A percentile compares a stretch with the other conserved stretches of the same genome.
phyloP scores from a whole-genome alignment of 2,888 invertebrate genomes.

The Erebia aethiops region DNA sequence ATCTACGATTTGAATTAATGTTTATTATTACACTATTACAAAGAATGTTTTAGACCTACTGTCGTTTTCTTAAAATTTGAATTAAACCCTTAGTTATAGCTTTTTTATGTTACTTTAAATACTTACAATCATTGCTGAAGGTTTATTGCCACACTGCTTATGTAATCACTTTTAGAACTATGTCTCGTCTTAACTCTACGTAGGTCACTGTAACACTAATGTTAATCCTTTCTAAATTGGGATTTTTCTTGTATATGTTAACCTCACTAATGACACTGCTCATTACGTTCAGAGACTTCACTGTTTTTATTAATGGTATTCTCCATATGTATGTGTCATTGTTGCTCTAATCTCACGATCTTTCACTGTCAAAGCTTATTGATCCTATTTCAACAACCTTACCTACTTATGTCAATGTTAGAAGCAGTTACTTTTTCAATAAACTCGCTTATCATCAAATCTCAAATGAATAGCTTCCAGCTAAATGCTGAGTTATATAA shows the following conservation, averaged over 20 bases:
- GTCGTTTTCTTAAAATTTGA: not conserved
- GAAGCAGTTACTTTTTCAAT: conserved; percentile 23
- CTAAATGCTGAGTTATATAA: conserved; percentile 24
- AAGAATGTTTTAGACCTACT: not conserved
- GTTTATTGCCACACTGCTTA: conserved; percentile 47
- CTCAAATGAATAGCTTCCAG: conserved; percentile 10
- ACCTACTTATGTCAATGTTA: conserved; percentile 9
- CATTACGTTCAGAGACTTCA: conserved; percentile 13
- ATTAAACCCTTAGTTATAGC: not conserved
- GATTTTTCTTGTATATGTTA: conserved; percentile 27
- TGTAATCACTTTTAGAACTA: conserved; percentile 39
- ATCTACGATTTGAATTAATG: not conserved
- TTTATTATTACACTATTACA: not conserved
- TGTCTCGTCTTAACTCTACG: conserved; percentile 26
- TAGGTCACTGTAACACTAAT: conserved; percentile 26
- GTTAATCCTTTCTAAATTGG: conserved; percentile 35
- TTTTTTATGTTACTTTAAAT: conserved; percentile 18
- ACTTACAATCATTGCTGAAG: conserved; percentile 73
- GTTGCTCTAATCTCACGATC: conserved; percentile 40
- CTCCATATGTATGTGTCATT: conserved; percentile 27
- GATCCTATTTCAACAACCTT: conserved; percentile 38
- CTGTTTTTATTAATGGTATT: conserved; percentile 18
- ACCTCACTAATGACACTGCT: conserved; percentile 39
- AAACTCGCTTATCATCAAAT: conserved; percentile 20
- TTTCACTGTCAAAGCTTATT: conserved; percentile 44